Base-by-base conservation (phyloP, 2,797 vertebrate genomes). In the Parauchenoglanis punctatus region DNA sequence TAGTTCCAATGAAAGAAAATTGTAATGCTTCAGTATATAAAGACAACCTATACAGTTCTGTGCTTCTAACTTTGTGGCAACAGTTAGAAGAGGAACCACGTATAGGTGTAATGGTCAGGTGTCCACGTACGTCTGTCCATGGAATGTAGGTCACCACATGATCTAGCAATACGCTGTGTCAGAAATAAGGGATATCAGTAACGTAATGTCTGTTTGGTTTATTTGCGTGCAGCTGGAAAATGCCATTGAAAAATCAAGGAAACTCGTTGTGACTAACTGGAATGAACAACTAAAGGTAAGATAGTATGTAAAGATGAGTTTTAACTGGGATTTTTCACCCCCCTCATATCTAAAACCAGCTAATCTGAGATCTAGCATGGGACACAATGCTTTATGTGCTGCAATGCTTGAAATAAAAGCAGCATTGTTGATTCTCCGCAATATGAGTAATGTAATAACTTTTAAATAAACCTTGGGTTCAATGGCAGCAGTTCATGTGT, bases 271-370 rank as follows among this genome's bases (percentile, higher is more conserved):
- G 46, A 92, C 89, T 77, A 98, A 98, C 84, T 97, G 96, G 96
- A 96, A 85, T 40, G 96, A 97, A 28, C 97, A 97, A 88, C 93
- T 97, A 54, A 98, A 97, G 95, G 97, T 96, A 94, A 93, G 87
- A 83, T n/a, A 40, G 56, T 83, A 10, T 63, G 65, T 13, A 84
- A 80, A 68, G 23, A 17, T 20, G 17, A 25, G n/a, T n/a, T 3
- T 68, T 68, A 35, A 35, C 35, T 35, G 35, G 35, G 35, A 35
- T 68, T 72, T 72, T 44, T 44, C 6, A 7, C 20, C 8, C 11
- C 3, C 3, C 4, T 77, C 7, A 20, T 31, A 10, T 20, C 52
- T 35, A 5, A 35, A 40, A 81, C n/a, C 4, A 35, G 8, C 76
- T 76, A n/a, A 10, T 35, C 18, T 61, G 35, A 63, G 23, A 81